Conservation (phyloP, 2,113 vertebrate genomes). For the Chaetops frenatus region DNA sequence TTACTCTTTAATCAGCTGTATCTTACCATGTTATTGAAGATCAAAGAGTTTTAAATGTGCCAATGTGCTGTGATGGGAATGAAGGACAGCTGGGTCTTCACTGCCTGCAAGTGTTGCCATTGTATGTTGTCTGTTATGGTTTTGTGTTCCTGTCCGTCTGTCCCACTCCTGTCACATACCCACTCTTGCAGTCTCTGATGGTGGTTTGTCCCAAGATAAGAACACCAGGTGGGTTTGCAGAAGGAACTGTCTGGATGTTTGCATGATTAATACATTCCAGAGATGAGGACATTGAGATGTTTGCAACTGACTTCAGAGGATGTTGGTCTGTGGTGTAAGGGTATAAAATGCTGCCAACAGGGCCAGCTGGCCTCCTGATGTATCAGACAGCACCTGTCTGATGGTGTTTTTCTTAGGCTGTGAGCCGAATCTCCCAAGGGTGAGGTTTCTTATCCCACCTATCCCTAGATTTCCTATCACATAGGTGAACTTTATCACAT, state of each 20-base stretch:
- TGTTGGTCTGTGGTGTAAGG: not conserved
- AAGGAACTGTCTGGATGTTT: not conserved
- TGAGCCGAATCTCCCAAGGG: not conserved
- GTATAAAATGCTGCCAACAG: not conserved
- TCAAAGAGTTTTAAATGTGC: not conserved
- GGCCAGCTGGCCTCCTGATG: not conserved
- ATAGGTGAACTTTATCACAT: not conserved
- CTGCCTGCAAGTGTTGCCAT: not conserved
- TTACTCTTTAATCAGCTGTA: not conserved
- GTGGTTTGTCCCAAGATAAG: not conserved
- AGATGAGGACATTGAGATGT: not conserved
- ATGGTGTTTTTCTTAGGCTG: not conserved
- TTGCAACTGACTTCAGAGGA: not conserved
- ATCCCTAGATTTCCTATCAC: not conserved
- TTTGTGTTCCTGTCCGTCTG: not conserved
- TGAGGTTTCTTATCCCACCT: not conserved
- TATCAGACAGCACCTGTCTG: not conserved
- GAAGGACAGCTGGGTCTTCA: not conserved
- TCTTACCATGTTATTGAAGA: not conserved
- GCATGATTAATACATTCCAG: not conserved
- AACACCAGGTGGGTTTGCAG: not conserved
- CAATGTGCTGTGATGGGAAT: not conserved
- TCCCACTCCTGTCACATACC: not conserved
- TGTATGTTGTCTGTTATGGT: not conserved
- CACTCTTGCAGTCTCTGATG: not conserved